Conservation (phyloP, 2,888 invertebrate species). For the Spisula subtruncata region DNA sequence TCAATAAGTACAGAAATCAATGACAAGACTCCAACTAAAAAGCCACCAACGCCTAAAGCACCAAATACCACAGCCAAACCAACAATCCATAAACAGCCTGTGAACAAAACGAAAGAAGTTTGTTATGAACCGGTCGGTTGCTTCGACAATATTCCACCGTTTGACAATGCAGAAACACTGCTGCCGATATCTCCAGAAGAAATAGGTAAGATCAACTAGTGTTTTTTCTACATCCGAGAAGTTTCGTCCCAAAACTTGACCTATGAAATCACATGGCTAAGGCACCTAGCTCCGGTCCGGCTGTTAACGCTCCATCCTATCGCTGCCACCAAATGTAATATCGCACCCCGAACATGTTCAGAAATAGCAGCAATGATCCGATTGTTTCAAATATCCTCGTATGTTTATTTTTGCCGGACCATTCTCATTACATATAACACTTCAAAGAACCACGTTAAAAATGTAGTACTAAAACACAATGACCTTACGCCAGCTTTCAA, state of each 20-base stretch:
- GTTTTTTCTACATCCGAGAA: no score
- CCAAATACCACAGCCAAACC: background rate
- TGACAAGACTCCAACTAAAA: background rate
- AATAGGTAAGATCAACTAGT: conserved; percentile 88
- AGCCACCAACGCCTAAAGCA: background rate
- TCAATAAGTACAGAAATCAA: background rate
- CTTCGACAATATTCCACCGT: conserved; percentile 80
- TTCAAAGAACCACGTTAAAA: no score
- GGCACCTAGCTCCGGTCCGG: no score
- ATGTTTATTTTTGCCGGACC: background rate
- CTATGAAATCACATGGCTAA: no score
- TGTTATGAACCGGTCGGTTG: conserved; percentile 81
- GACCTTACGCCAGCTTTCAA: background rate
- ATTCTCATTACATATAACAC: no score
- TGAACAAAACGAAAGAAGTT: conserved; percentile 51
- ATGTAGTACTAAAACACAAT: background rate
- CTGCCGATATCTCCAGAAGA: conserved; percentile 80
- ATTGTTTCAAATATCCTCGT: background rate
- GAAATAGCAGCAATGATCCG: no score
- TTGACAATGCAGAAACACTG: conserved; percentile 75
- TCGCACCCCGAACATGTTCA: no score
- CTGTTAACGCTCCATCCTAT: no score
- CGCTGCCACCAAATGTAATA: no score
- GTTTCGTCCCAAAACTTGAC: no score
- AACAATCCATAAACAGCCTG: conserved; percentile 23